phyloP scores from a whole-genome alignment of 2,888 invertebrate genomes.

The Acronicta aceris region DNA sequence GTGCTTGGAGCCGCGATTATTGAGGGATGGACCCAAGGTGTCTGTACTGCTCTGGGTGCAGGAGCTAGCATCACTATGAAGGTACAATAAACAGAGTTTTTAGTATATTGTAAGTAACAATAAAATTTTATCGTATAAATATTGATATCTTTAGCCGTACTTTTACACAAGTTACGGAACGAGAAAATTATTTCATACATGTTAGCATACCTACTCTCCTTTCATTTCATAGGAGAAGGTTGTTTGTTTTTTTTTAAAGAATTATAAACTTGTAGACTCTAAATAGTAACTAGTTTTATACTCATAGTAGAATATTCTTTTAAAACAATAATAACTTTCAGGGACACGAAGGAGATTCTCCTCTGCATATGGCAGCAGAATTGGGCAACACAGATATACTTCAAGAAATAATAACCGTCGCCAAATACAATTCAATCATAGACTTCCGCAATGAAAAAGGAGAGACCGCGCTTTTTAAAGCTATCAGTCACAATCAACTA shows the following conservation, averaged over 20 bases:
- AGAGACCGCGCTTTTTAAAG: slow-evolving; percentile 80
- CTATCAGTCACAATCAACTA: slow-evolving; percentile 72
- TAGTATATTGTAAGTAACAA: no score
- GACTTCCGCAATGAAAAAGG: slow-evolving; percentile 72
- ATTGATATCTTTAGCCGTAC: no score
- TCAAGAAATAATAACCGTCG: slow-evolving; percentile 75
- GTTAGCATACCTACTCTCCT: no score
- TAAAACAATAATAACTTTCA: slow-evolving; percentile 14
- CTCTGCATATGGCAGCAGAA: slow-evolving; percentile 82
- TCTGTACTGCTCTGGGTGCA: slow-evolving; percentile 80
- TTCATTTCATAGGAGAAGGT: neutral
- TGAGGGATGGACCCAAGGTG: slow-evolving; percentile 79
- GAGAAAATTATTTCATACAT: no score
- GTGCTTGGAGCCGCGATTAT: slow-evolving; percentile 80
- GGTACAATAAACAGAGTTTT: slow-evolving; percentile 21
- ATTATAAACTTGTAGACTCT: no score
- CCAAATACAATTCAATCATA: slow-evolving; percentile 49
- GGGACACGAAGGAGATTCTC: slow-evolving; percentile 54
- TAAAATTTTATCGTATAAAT: no score
- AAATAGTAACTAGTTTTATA: no score
- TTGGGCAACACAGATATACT: slow-evolving; percentile 78
- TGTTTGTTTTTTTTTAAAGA: no score
- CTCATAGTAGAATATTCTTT: no score
- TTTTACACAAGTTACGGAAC: no score
- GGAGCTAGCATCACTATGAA: slow-evolving; percentile 78